These are phyloP conservation scores for Pseudoatta argentina DNA, from an alignment of 1,140 invertebrate genomes.

Conservation along the genomic window DNA sequence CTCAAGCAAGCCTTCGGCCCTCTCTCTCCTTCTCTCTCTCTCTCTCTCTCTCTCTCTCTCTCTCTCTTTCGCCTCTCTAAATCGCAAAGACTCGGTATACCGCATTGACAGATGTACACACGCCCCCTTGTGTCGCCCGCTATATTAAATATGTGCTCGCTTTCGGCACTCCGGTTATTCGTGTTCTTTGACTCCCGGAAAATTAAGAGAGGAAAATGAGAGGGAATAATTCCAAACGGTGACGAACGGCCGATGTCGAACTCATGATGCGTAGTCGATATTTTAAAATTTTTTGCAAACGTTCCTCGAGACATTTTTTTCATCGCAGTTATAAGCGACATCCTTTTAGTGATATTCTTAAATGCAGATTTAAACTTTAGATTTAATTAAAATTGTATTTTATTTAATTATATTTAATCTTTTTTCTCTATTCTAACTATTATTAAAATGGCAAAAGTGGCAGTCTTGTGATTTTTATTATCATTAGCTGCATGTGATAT, in stretches of 20 bases:
- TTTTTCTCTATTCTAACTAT: not conserved
- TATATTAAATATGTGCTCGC: slow-evolving; percentile 77
- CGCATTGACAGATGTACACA: slow-evolving; percentile 79
- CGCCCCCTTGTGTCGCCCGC: slow-evolving; percentile 73
- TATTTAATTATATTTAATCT: slow-evolving; percentile 3
- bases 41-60: slow-evolving; percentile 16
- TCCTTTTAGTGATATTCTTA: not conserved
- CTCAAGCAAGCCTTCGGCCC: slow-evolving; percentile 75
- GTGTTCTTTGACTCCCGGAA: slow-evolving; percentile 59
- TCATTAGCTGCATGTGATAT: not conserved
- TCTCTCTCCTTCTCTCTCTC: slow-evolving; percentile 31
- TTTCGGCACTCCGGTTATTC: slow-evolving; percentile 41
- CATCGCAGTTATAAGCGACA: no score
- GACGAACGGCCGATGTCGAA: not conserved
- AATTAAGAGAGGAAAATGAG: slow-evolving; percentile 73
- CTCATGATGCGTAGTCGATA: not conserved
- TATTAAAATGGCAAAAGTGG: not conserved
- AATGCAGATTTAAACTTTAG: not conserved
- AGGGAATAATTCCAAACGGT: slow-evolving; percentile 67
- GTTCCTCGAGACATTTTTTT: not conserved
- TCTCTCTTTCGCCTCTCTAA: slow-evolving; percentile 54
- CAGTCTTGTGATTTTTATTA: not conserved
- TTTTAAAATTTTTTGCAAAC: slow-evolving; percentile 15
- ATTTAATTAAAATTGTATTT: slow-evolving; percentile 12
- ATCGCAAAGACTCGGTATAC: slow-evolving; percentile 72